phyloP scores from a whole-genome alignment of 2,888 invertebrate genomes.

The Ypsolopha scabrella region DNA sequence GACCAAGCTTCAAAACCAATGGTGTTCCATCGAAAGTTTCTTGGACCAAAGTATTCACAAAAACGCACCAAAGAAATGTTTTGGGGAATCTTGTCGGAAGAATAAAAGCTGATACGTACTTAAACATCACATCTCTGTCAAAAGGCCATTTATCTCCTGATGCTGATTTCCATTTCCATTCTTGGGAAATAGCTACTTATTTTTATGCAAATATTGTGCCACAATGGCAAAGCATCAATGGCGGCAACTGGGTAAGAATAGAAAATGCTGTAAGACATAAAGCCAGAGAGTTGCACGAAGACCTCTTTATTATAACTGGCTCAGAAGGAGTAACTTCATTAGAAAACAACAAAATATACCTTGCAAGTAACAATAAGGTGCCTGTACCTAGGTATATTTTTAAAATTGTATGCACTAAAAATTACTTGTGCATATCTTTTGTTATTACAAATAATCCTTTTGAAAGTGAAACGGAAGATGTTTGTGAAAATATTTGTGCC shows the following conservation, averaged over 20 bases:
- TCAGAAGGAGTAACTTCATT: slow-evolving; percentile 41
- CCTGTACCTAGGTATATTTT: slow-evolving; percentile 53
- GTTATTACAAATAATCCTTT: slow-evolving; percentile 63
- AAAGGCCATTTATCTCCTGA: slow-evolving; percentile 63
- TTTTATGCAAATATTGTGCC: slow-evolving; percentile 61
- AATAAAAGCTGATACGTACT: slow-evolving; percentile 15
- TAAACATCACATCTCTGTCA: slow-evolving; percentile 37
- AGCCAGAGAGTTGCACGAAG: slow-evolving; percentile 28
- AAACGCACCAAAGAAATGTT: slow-evolving; percentile 24
- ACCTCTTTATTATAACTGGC: slow-evolving; percentile 49
- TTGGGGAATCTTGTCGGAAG: slow-evolving; percentile 9
- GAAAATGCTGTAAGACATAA: slow-evolving; percentile 43
- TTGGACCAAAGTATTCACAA: slow-evolving; percentile 23
- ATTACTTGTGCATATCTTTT: slow-evolving; percentile 49
- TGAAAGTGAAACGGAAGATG: slow-evolving; percentile 16
- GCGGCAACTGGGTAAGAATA: slow-evolving; percentile 59
- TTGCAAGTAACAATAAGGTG: slow-evolving; percentile 31
- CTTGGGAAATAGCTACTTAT: slow-evolving; percentile 55
- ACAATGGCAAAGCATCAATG: slow-evolving; percentile 61
- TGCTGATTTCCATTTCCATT: slow-evolving; percentile 57
- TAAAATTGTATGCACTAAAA: slow-evolving; percentile 50
- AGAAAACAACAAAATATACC: slow-evolving; percentile 36
- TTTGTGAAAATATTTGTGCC: slow-evolving; percentile 32
- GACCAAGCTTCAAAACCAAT: slow-evolving; percentile 31
- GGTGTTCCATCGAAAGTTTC: slow-evolving; percentile 19